A percentile compares a stretch with the other conserved stretches of the same genome.
Conservation (phyloP, 2,888 invertebrate genomes). For the Nemotelus pantherinus region DNA sequence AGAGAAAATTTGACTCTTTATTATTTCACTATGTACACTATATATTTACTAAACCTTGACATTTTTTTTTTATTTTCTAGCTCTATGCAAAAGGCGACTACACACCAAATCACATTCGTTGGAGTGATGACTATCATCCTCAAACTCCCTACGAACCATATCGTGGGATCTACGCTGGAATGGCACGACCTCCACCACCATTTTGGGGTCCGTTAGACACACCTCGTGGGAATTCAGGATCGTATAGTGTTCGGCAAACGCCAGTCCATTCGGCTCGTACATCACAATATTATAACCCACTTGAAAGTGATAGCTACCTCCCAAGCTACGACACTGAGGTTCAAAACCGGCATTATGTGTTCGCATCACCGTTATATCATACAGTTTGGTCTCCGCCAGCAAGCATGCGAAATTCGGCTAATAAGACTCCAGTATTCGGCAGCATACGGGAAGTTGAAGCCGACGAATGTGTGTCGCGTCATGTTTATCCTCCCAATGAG, state of each 20-base stretch:
- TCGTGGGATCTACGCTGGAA: conserved; percentile 67
- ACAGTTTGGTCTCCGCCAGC: conserved; percentile 65
- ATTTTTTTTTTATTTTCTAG: conserved; percentile 51
- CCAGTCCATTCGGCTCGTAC: conserved; percentile 63
- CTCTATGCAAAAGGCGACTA: conserved; percentile 73
- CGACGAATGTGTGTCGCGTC: conserved; percentile 60
- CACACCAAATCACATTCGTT: conserved; percentile 70
- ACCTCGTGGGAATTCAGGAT: conserved; percentile 59
- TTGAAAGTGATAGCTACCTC: conserved; percentile 64
- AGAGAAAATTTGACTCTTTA: too few species aligned
- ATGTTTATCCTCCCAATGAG: conserved; percentile 64
- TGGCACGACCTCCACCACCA: conserved; percentile 61
- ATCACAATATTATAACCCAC: conserved; percentile 63
- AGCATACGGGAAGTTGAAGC: conserved; percentile 61
- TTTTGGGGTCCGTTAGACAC: conserved; percentile 50
- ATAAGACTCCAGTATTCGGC: conserved; percentile 63
- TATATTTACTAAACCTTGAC: too few species aligned
- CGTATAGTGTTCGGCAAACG: conserved; percentile 65
- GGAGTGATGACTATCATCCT: conserved; percentile 74
- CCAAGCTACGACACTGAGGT: conserved; percentile 65
- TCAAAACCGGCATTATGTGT: conserved; percentile 63
- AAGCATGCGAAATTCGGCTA: conserved; percentile 60
- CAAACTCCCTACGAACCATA: conserved; percentile 71
- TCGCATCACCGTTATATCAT: conserved; percentile 64
- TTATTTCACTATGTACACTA: too few species aligned